phyloP scores from a whole-genome alignment of 2,113 vertebrate species.

The Dissostichus mawsoni region DNA sequence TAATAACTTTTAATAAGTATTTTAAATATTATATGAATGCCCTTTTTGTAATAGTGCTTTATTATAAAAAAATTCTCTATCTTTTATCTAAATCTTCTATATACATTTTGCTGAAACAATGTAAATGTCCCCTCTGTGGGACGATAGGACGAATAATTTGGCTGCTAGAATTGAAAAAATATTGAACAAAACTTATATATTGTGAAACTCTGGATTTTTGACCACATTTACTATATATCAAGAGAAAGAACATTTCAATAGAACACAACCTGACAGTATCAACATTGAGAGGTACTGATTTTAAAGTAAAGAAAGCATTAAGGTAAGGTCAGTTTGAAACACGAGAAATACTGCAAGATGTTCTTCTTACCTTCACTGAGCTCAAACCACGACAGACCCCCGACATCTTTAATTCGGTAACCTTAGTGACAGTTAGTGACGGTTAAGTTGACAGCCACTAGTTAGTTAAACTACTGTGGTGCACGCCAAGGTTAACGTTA shows the following conservation, averaged over 20 bases:
- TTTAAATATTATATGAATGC: too few species aligned
- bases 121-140: too few species aligned
- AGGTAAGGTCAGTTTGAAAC: background rate
- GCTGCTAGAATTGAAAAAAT: background rate
- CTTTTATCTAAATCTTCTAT: too few species aligned
- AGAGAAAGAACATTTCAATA: background rate
- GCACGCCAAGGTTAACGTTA: conserved; percentile 70
- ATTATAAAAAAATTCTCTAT: too few species aligned
- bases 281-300: background rate
- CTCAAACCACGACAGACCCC: conserved; percentile 34
- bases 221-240: background rate
- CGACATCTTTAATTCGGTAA: conserved; percentile 48
- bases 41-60: too few species aligned
- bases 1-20: too few species aligned
- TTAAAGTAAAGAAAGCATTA: too few species aligned
- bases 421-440: too few species aligned
- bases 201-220: background rate
- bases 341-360: too few species aligned
- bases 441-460: too few species aligned
- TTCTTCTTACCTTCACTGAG: conserved; percentile 64
- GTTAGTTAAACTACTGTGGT: background rate
- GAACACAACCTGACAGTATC: background rate
- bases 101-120: too few species aligned
- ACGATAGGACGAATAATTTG: too few species aligned
- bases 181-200: background rate